Evolutionary conservation across 2,888 invertebrate genomes (phyloP).

Genomic region (Crematogaster levior): DNA sequence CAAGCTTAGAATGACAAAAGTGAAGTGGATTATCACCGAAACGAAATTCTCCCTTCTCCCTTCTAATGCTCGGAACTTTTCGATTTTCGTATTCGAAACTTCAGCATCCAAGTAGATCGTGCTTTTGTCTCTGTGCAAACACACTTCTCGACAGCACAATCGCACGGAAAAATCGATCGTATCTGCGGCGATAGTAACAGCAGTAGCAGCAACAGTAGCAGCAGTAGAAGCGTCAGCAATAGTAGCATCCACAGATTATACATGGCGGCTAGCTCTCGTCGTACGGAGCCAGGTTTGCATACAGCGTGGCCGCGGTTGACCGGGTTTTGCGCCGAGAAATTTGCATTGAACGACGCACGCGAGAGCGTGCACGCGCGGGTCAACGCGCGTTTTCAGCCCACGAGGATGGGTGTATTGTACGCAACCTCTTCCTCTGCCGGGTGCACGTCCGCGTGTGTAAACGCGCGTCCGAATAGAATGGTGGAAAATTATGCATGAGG

Average conservation of each 20-base stretch:
- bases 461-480: slow-evolving; percentile 44
- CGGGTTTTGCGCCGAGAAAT: slow-evolving; percentile 77
- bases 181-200: slow-evolving; percentile 7
- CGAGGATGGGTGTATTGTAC: slow-evolving; percentile 40
- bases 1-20: neutral
- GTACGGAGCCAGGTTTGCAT: slow-evolving; percentile 48
- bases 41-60: neutral
- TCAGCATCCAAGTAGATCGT: neutral
- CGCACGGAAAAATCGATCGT: slow-evolving; percentile 56
- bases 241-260: slow-evolving; percentile 23
- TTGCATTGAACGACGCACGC: slow-evolving; percentile 77
- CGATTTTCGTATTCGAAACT: neutral
- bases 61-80: neutral
- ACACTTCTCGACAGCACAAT: slow-evolving; percentile 24
- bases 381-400: slow-evolving; percentile 59
- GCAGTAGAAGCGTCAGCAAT: neutral
- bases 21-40: neutral
- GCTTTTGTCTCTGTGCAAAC: slow-evolving; percentile 28
- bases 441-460: slow-evolving; percentile 36
- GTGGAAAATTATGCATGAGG: slow-evolving; percentile 55
- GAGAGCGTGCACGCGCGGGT: slow-evolving; percentile 60
- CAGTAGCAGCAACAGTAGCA: neutral
- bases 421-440: slow-evolving; percentile 14
- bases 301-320: slow-evolving; percentile 73
- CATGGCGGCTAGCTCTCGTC: slow-evolving; percentile 18